Evolutionary conservation across 2,113 vertebrate genomes (phyloP), one percentile per base, ranked within the genome.

Genomic region (Emydocephalus ijimae): DNA sequence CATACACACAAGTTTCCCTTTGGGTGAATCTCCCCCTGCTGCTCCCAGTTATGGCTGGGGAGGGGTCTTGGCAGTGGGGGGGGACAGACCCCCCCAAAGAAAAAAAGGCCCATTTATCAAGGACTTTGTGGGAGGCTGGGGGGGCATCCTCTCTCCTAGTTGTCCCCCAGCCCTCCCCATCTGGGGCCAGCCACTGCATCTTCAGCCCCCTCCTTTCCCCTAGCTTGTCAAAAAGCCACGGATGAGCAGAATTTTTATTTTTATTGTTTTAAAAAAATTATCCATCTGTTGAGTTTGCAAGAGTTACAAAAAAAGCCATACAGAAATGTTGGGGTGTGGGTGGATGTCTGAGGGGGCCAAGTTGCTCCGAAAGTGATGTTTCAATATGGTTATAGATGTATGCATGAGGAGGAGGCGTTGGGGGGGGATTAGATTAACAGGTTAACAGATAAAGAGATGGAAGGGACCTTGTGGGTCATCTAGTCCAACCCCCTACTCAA

Each of bases 261-360:
- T 45, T 45, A 4, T 45, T 45, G 2, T 43, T 45, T 45, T 45
- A 96, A 94, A 96, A 96, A 94, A 96, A 97, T 95, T 48, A 48
- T 93, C 96, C 96, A 95, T 96, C 97, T 97, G 97, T 92, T 93
- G 96, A 96, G 92, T 96, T 97, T 93, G 94, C 0, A 1, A 94
- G 96, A 94, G 86, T 97, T 96, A 96, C 95, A 95, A 96, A 97
- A 92, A 69, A 97, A 93, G 61, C 0, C 1, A n/a, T 23, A 23
- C 0, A 55, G 20, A 91, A 94, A 34, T n/a, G 18, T 6, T 7
- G 87, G 8, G 57, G 56, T 94, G 90, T 61, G 94, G 90, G 88
- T 74, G 87, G 48, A 39, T 74, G 89, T 90, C 92, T 0, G 5
- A 94, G 90, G 95, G 92, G 95, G 90, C 91, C 89, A 10, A 26